These are phyloP conservation scores for Erinaceus europaeus DNA, from an alignment of 2,113 vertebrate species.

Conservation along the genomic window DNA sequence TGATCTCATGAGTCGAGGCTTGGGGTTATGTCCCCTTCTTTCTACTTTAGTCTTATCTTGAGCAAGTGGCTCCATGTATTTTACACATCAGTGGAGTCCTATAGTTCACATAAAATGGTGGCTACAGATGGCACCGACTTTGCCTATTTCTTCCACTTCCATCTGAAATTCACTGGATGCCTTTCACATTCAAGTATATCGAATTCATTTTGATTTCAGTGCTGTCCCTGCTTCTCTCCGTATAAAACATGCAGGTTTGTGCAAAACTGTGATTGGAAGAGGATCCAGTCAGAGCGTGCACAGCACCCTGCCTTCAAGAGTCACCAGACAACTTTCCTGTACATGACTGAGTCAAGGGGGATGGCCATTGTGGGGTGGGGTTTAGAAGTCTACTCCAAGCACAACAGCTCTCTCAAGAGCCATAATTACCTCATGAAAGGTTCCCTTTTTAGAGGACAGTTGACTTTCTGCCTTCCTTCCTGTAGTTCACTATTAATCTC, in stretches of 20 bases:
- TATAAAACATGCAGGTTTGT: not conserved
- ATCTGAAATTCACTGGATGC: not conserved
- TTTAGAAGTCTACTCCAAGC: not conserved
- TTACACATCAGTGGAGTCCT: not conserved
- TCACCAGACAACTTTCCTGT: not conserved
- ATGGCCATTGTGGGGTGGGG: not conserved
- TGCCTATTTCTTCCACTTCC: not conserved
- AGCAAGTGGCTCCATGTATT: not conserved
- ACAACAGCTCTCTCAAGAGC: not conserved
- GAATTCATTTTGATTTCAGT: not conserved
- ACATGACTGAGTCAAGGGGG: not conserved
- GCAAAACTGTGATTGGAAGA: fast-evolving
- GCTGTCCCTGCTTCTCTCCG: not conserved
- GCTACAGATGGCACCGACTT: not conserved
- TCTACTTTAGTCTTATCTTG: not conserved
- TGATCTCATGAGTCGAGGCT: not conserved
- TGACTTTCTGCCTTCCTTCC: not conserved
- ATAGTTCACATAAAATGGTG: not conserved
- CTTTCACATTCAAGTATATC: not conserved
- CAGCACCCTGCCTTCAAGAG: not conserved
- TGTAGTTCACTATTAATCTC: constrained; percentile 13
- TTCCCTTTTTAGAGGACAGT: not conserved
- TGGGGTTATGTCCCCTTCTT: not conserved
- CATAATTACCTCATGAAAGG: not conserved
- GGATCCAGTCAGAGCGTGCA: not conserved